A percentile compares a stretch with the other conserved stretches of the same genome.
These are phyloP conservation scores for Gadopsis marmoratus DNA, from an alignment of 2,797 vertebrate genomes.

Conservation along the genomic window DNA sequence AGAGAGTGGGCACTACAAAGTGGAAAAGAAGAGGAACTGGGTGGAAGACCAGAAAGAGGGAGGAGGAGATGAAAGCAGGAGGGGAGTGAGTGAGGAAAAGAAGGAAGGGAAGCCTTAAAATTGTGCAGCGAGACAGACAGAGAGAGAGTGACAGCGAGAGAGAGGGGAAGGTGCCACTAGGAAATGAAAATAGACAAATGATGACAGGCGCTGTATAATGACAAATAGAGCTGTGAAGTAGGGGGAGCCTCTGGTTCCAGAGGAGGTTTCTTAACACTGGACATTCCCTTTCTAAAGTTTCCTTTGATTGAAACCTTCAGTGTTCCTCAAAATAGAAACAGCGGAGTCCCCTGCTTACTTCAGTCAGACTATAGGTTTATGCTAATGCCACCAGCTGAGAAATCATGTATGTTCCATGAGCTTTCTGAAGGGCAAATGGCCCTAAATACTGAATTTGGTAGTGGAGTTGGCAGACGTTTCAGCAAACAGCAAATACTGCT, in stretches of 20 bases:
- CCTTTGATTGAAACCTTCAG: not conserved
- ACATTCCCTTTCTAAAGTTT: too few relatives aligned
- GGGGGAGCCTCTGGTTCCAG: too few relatives aligned
- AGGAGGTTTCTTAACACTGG: too few relatives aligned
- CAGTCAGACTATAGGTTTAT: not conserved
- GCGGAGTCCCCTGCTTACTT: not conserved
- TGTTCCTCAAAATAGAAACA: not conserved
- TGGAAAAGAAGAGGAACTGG: not conserved
- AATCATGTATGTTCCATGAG: not conserved
- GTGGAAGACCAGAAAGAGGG: slow-evolving; percentile 12
- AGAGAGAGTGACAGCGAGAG: not conserved
- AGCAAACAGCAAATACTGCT: not conserved
- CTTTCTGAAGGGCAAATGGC: not conserved
- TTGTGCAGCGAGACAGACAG: slow-evolving; percentile 9
- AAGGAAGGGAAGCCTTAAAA: not conserved
- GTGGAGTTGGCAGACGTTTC: not conserved
- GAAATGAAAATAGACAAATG: not conserved
- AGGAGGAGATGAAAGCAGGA: slow-evolving; percentile 1
- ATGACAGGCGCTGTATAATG: not conserved
- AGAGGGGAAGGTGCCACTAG: not conserved
- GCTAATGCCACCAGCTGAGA: not conserved
- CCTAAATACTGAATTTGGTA: not conserved
- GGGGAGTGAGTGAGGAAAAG: not conserved
- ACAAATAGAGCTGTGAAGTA: not conserved
- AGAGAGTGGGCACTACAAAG: slow-evolving; percentile 1